Evolutionary conservation across 2,888 invertebrate genomes (phyloP), one percentile per base, ranked within the genome.

Genomic region (Eupithecia centaureata): DNA sequence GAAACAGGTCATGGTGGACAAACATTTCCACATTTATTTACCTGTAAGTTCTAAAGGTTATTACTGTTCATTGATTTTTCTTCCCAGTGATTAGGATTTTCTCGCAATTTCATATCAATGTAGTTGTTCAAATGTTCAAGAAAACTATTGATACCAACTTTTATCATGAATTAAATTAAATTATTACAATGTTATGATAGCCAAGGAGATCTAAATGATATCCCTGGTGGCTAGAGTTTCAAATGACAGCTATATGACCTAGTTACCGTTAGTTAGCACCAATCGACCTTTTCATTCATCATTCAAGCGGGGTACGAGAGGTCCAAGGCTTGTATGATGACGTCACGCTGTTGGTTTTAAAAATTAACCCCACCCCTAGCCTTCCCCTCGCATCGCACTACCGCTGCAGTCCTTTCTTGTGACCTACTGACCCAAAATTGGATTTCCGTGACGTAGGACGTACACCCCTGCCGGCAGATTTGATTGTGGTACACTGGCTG

Each of bases 341-440:
- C 92, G 92, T 92, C 91, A 91, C 85, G 67, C 33, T 81, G 80
- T 80, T 83, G 80, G 78, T 81, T 85, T 87, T 86, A 86, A 91
- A 92, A 91, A 86, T 86, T 75, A 78, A 32, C 80, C 80, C 22
- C 47, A 12, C 83, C 84, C 83, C 83, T 76, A 82, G 68, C 80
- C 22, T 22, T 4, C 83, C 84, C 83, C 83, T 76, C 82, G 68
- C 80, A 82, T 80, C 81, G 73, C 84, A 81, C 81, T 77, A 76
- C 81, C 82, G 82, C 84, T 90, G 89, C 90, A 89, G 85, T 85
- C 89, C 87, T 89, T 89, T 84, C 84, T 82, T 78, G 82, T 90
- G 92, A 92, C 92, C 92, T 87, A 91, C 86, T 92, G 82, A 92
- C 92, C 92, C 86, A 90, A 90, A 91, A 91, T 83, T 83, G 83